Evolutionary conservation across 2,113 vertebrate species (phyloP), one percentile per base, ranked within the genome.

Genomic region (Mastomys natalensis): DNA sequence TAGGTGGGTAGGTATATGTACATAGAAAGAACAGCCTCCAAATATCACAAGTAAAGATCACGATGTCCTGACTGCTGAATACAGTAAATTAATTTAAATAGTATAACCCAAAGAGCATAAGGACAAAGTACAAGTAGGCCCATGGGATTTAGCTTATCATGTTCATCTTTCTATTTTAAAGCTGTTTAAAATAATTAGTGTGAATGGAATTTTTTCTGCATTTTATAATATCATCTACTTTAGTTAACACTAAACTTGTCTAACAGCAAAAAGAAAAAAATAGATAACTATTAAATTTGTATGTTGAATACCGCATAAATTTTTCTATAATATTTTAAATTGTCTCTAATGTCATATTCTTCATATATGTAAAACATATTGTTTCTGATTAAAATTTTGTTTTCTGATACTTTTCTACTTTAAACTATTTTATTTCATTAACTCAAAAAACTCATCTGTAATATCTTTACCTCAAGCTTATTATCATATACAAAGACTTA

Each of bases 391-490:
- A 70, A 70, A 62, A 1, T n/a, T 88, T 89, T 70, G 74, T 51
- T 81, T 81, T 66, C 10, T 68, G 55, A 90, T 90, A 70, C 1
- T 81, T 74, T 74, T 72, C 16, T n/a, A 2, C 9, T 3, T n/a
- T n/a, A 73, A 22, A 43, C 9, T 16, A 53, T 40, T 93, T 95
- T 81, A 43, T 77, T 96, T 91, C 40, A 95, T 81, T 73, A 55
- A 4, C 15, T 76, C 29, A 90, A 60, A 29, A 68, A 24, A n/a
- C 10, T 40, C 45, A n/a, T 68, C 73, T 51, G 77, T 34, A 74
- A 85, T 64, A 60, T 64, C 9, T 74, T 85, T 74, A 70, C 80
- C 43, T 48, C 37, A 48, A 37, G 51, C 8, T 31, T 51, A n/a
- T 51, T 31, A 40, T 66, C 77, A 40, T 73, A 85, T 86, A 12